Conservation (phyloP, 2,797 vertebrate species). For the Apogon hyalosoma region DNA sequence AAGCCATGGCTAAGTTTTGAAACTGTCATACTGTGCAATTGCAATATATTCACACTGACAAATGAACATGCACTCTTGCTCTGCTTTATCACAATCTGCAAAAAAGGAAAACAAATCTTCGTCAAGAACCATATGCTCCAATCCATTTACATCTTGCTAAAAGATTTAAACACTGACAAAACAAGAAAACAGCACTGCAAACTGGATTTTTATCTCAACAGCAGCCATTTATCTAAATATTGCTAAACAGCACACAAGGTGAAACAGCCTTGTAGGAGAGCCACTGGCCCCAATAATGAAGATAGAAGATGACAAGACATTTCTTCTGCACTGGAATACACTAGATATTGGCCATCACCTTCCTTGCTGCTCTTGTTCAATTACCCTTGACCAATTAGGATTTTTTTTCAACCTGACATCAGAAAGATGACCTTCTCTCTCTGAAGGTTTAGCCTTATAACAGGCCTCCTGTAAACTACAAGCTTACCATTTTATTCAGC, state of each 20-base stretch:
- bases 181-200: constrained; percentile 21
- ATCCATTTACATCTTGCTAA: constrained; percentile 24
- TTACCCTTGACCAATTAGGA: constrained; percentile 71
- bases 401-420: constrained; percentile 65
- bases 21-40: constrained; percentile 28
- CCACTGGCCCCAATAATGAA: constrained; percentile 53
- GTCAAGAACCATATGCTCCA: constrained; percentile 17
- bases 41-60: constrained; percentile 23
- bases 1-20: constrained; percentile 13
- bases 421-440: constrained; percentile 69
- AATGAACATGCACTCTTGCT: constrained; percentile 42
- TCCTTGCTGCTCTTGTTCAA: constrained; percentile 56
- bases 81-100: constrained; percentile 32
- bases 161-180: constrained; percentile 36
- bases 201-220: constrained; percentile 22
- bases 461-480: constrained; percentile 66
- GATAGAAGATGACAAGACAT: constrained; percentile 55
- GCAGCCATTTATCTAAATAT: constrained; percentile 47
- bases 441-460: constrained; percentile 66
- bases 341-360: constrained; percentile 56
- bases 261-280: constrained; percentile 13
- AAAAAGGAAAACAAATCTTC: constrained; percentile 32
- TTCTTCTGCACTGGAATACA: constrained; percentile 43
- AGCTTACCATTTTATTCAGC: constrained; percentile 52
- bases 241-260: constrained; percentile 34